These are phyloP conservation scores for Gandaritis pyraliata DNA, from an alignment of 2,888 invertebrate species.

Conservation along the genomic window DNA sequence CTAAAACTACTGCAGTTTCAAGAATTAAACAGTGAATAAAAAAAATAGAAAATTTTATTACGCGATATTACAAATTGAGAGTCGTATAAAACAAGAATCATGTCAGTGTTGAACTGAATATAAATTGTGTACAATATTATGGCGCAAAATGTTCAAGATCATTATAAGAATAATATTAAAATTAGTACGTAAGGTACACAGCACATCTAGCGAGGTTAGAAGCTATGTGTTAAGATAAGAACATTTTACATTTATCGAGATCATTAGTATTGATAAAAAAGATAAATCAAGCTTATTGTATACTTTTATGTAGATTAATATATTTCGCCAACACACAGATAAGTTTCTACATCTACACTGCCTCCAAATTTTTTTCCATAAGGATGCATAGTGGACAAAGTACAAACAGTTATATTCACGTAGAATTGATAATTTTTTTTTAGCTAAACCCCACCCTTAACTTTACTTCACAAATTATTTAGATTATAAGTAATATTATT, in stretches of 20 bases:
- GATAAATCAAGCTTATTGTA: constrained; percentile 27
- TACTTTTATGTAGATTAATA: constrained; percentile 38
- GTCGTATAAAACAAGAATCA: background rate
- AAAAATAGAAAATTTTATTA: background rate
- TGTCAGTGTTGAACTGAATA: constrained; percentile 1
- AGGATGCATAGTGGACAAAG: constrained; percentile 51
- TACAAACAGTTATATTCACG: constrained; percentile 54
- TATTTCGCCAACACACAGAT: constrained; percentile 28
- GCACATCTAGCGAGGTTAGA: constrained; percentile 15
- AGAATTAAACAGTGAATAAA: constrained; percentile 11
- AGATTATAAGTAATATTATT: constrained; percentile 61
- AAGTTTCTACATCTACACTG: constrained; percentile 13
- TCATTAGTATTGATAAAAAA: constrained; percentile 26
- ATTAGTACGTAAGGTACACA: constrained; percentile 24
- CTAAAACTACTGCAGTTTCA: constrained; percentile 24
- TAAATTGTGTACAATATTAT: constrained; percentile 9
- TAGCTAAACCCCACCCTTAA: constrained; percentile 57
- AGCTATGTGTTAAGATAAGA: constrained; percentile 14
- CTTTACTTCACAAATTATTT: constrained; percentile 54
- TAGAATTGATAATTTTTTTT: constrained; percentile 58
- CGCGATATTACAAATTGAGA: background rate
- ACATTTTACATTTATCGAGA: background rate
- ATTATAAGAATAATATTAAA: constrained; percentile 29
- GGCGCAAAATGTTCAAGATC: constrained; percentile 34
- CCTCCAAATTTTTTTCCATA: constrained; percentile 6